Evolutionary conservation across 2,888 invertebrate species (phyloP), one percentile per base, ranked within the genome.

Genomic region (Agonum fuliginosum): DNA sequence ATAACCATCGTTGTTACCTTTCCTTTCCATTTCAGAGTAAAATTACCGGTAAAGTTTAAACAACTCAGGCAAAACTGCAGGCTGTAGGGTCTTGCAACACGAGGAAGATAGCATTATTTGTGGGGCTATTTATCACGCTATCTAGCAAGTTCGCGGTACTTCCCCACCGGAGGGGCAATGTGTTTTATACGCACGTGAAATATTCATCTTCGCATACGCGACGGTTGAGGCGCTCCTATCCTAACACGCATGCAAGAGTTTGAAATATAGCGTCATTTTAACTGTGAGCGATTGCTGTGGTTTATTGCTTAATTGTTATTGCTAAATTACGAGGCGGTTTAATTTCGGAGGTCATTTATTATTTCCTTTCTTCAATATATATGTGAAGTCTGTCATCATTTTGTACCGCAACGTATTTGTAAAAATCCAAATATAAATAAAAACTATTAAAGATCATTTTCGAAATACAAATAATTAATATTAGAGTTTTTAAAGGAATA

Each of bases 171-270:
- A 22, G 51, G 41, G 22, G 62, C 74, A 62, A 65, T 62, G 46
- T 74, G 74, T 74, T 74, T 74, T 74, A 74, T 74, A 74, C 74
- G 74, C 74, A 74, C 65, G 74, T 65, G 65, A 65, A 74, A 74
- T 74, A 74, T 74, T 74, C 65, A 74, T 74, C 74, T 74, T 62
- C 46, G 46, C 14, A 46, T 46, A 46, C 46, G 8, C 17, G 46
- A 46, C 3, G 14, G 46, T 46, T 1, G 46, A 46, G 46, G 46
- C 46, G 46, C 46, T 46, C 3, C 46, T 1, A 12, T 30, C 14
- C 17, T 6, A 17, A 12, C 46, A 14, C 14, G 17, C 46, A 46
- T 17, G 6, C 2, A 46, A 17, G 17, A 17, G 46, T 46, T 20
- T 46, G 17, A 46, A 46, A 46, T 46, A 46, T 17, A 17, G 17